These are phyloP conservation scores for Gavia stellata DNA, from an alignment of 2,113 vertebrate species.

Conservation along the genomic window DNA sequence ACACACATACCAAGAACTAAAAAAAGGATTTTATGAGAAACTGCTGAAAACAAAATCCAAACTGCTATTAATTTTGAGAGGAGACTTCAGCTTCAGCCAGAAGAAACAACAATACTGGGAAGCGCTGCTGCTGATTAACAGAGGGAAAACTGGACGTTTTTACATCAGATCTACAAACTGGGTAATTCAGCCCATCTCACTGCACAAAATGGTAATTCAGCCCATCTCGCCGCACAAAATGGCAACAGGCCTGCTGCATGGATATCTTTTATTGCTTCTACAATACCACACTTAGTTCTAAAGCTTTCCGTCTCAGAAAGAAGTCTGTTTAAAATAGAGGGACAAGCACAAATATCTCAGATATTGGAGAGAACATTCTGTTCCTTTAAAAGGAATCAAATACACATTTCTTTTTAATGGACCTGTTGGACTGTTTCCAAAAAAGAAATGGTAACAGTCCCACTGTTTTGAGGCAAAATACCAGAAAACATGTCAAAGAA, in stretches of 20 bases:
- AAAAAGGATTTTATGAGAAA: background rate
- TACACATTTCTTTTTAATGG: constrained; percentile 1
- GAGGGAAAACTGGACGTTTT: background rate
- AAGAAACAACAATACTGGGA: background rate
- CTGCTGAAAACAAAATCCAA: background rate
- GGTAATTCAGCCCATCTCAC: background rate
- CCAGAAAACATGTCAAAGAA: constrained; percentile 22
- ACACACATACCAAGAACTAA: background rate
- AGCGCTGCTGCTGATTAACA: background rate
- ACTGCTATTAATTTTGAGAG: background rate
- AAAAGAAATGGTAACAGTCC: background rate
- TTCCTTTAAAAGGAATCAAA: background rate
- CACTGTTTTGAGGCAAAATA: constrained; percentile 38
- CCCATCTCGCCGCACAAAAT: background rate
- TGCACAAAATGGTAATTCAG: background rate
- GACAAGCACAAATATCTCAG: background rate
- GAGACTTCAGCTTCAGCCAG: background rate
- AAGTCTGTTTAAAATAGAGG: background rate
- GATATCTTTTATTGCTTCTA: background rate
- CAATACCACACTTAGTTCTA: background rate
- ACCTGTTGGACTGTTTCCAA: constrained; percentile 25
- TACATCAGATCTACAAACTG: background rate
- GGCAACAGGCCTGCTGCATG: background rate
- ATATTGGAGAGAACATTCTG: background rate
- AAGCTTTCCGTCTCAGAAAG: background rate